phyloP scores from a whole-genome alignment of 2,888 invertebrate species.

The Bursaphelenchus okinawaensis region DNA sequence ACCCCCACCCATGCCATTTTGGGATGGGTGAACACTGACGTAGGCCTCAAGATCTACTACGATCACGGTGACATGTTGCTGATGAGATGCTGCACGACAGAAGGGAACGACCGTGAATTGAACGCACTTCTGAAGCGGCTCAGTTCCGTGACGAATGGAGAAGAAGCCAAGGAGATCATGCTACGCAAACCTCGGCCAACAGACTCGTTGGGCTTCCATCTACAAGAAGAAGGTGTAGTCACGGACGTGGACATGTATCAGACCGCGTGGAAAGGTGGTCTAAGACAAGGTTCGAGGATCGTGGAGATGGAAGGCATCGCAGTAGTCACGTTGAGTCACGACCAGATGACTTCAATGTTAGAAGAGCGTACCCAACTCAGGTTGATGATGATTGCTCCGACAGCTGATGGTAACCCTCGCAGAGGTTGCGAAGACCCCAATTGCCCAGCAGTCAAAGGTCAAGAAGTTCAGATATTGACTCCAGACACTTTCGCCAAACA shows the following conservation, averaged over 20 bases:
- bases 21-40: constrained; percentile 45
- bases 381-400: constrained; percentile 47
- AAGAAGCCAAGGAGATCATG: constrained; percentile 65
- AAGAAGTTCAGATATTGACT: constrained; percentile 45
- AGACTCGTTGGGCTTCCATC: constrained; percentile 52
- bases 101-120: constrained; percentile 64
- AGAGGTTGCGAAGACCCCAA: constrained; percentile 41
- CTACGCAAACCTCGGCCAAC: constrained; percentile 38
- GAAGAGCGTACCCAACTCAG: constrained; percentile 40
- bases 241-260: constrained; percentile 76
- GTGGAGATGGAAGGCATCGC: constrained; percentile 66
- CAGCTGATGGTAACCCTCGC: constrained; percentile 50
- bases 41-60: constrained; percentile 66
- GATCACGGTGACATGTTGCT: constrained; percentile 88
- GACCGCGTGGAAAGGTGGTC: constrained; percentile 69
- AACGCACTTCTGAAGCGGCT: constrained; percentile 76
- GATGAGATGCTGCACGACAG: constrained; percentile 67
- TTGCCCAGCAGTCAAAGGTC: constrained; percentile 48
- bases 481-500: constrained; percentile 54
- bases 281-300: constrained; percentile 79
- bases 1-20: constrained; percentile 77
- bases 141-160: constrained; percentile 70
- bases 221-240: constrained; percentile 69
- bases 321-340: constrained; percentile 42
- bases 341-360: constrained; percentile 45